phyloP scores from a whole-genome alignment of 2,888 invertebrate species.

The Tetramorium bicarinatum region DNA sequence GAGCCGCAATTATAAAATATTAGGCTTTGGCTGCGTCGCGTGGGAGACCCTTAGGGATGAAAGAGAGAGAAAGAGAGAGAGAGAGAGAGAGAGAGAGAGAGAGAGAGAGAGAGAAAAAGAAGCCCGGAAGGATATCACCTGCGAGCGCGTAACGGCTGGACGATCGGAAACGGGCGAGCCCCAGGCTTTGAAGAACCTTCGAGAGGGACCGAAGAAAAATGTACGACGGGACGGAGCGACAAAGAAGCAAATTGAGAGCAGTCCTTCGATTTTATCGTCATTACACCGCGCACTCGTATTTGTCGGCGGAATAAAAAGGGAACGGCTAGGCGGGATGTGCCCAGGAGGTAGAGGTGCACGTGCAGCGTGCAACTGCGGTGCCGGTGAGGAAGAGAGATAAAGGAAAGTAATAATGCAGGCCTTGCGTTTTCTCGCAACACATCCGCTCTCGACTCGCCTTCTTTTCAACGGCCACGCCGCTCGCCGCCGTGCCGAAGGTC shows the following conservation, averaged over 20 bases:
- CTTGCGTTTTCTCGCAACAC: slow-evolving; percentile 47
- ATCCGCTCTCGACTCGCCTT: slow-evolving; percentile 46
- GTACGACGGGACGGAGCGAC: slow-evolving; percentile 30
- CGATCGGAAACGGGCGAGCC: slow-evolving; percentile 27
- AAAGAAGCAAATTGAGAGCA: slow-evolving; percentile 51
- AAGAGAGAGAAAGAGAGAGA: no score
- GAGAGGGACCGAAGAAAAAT: slow-evolving; percentile 19
- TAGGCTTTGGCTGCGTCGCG: not conserved
- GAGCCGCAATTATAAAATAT: not conserved
- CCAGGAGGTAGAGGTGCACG: slow-evolving; percentile 20
- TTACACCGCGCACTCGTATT: slow-evolving; percentile 27
- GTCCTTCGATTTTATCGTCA: slow-evolving; percentile 50
- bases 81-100: not conserved
- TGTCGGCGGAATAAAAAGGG: slow-evolving; percentile 40
- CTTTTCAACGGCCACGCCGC: slow-evolving; percentile 53
- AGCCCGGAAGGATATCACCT: not conserved
- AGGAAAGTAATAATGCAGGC: slow-evolving; percentile 35
- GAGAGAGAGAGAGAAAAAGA: not conserved
- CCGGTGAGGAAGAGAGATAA: slow-evolving; percentile 20
- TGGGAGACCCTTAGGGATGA: not conserved
- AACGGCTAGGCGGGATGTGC: slow-evolving; percentile 7
- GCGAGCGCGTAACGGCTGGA: not conserved
- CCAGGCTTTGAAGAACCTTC: not conserved
- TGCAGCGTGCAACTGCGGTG: not conserved
- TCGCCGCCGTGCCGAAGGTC: slow-evolving; percentile 47